phyloP scores from a whole-genome alignment of 2,888 invertebrate species.

The Oxyscelio sp. region DNA sequence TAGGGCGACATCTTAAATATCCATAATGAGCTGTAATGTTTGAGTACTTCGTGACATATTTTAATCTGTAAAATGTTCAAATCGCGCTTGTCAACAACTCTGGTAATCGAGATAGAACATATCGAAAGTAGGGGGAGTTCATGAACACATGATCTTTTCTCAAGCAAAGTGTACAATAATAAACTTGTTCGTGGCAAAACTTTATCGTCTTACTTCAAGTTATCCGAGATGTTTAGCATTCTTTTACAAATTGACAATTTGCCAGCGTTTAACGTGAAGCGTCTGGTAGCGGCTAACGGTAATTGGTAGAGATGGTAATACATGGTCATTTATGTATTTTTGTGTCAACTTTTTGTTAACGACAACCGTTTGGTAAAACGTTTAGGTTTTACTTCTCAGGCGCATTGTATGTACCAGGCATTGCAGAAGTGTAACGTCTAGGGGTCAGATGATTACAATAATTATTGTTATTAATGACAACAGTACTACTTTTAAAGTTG shows the following conservation, averaged over 20 bases:
- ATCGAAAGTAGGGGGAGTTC: slow-evolving; percentile 26
- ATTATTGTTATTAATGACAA: slow-evolving; percentile 35
- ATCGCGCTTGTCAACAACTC: not conserved
- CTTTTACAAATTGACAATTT: slow-evolving; percentile 45
- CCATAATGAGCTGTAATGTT: not conserved
- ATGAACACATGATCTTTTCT: slow-evolving; percentile 16
- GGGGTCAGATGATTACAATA: slow-evolving; percentile 4
- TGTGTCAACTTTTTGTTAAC: not conserved
- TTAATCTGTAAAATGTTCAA: too few species aligned
- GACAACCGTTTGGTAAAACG: not conserved
- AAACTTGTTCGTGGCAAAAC: slow-evolving; percentile 36
- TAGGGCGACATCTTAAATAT: too few species aligned
- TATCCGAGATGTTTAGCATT: slow-evolving; percentile 37
- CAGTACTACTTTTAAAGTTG: slow-evolving; percentile 3
- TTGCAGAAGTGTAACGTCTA: slow-evolving; percentile 8
- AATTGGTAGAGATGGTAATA: not conserved
- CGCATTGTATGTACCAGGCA: not conserved
- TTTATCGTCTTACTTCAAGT: slow-evolving; percentile 28
- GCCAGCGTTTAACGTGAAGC: slow-evolving; percentile 17
- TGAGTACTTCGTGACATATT: not conserved
- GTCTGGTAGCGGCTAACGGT: slow-evolving; percentile 4
- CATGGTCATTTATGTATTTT: not conserved
- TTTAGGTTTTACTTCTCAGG: not conserved
- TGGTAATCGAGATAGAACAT: slow-evolving; percentile 4
- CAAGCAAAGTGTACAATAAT: slow-evolving; percentile 29